Conservation (phyloP, 2,797 vertebrate genomes). For the Rhinophrynus dorsalis region DNA sequence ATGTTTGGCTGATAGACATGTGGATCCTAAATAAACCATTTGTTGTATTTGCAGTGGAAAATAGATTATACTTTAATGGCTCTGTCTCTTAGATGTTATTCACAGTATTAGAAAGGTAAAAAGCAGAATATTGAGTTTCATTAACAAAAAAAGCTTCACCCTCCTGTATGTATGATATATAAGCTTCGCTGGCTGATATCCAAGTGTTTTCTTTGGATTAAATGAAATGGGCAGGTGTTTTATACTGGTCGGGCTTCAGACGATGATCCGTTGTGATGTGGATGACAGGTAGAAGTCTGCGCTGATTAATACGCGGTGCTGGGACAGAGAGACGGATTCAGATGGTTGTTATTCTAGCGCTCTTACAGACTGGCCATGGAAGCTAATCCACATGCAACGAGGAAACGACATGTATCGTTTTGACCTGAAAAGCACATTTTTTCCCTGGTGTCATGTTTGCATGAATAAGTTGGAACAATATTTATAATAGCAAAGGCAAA, state of each 20-base stretch:
- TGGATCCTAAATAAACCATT: too few species aligned
- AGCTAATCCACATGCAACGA: slow-evolving; percentile 6
- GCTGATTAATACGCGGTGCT: neutral
- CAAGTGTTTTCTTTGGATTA: slow-evolving; percentile 20
- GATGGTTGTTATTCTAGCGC: slow-evolving; percentile 3
- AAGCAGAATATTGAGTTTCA: slow-evolving; percentile 5
- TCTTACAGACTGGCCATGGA: slow-evolving; percentile 14
- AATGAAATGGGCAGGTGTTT: slow-evolving; percentile 31
- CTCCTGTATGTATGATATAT: slow-evolving; percentile 1
- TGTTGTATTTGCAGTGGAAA: too few species aligned
- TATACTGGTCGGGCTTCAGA: neutral
- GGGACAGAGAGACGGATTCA: slow-evolving; percentile 19
- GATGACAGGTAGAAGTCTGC: neutral
- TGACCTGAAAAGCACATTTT: slow-evolving; percentile 20
- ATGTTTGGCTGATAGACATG: too few species aligned
- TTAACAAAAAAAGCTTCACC: neutral
- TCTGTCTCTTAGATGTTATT: slow-evolving; percentile 4
- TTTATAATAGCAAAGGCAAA: too few species aligned
- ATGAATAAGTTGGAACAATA: slow-evolving; percentile 51
- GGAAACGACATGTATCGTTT: slow-evolving; percentile 12
- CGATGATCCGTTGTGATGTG: neutral
- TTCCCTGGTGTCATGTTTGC: slow-evolving; percentile 7
- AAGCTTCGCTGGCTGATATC: neutral
- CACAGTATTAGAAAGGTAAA: slow-evolving; percentile 10
- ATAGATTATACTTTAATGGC: slow-evolving; percentile 1